Base-by-base conservation (phyloP, 1,140 invertebrate genomes). In the Psix sp. region DNA sequence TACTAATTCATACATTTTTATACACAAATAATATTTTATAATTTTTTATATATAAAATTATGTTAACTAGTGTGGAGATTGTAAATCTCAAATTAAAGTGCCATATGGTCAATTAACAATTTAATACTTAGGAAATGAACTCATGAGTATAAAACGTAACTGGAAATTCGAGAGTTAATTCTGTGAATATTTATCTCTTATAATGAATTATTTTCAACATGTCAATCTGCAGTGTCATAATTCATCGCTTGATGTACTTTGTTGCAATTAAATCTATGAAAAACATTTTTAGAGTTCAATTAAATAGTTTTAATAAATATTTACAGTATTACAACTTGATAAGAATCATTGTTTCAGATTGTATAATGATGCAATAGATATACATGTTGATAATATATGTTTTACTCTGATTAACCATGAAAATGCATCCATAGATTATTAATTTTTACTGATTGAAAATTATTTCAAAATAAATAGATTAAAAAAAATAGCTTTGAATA, bases 31-130 rank as follows among this genome's bases (percentile, higher is more conserved):
- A 24, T 24, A 24, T 24, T 24, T 24, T 29, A 7, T 29, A 7
- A 29, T 10, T 7, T 29, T 29, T n/a, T n/a, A n/a, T n/a, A 29
- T 31, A 46, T 46, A 52, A 71, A 38, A 7, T 40, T 48, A 60
- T 43, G 13, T 45, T n/a, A n/a, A 54, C 14, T 3, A 36, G 26
- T 21, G 40, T 26, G 5, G 62, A 74, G 71, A 74, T 67, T 63
- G 7, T 21, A 67, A 74, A 63, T 74, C 71, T 68, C 57, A n/a
- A 17, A n/a, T 62, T 48, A 24, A 66, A 67, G 71, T 74, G 71
- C 71, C 63, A 74, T 74, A 74, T 48, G 57, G 39, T 67, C 35
- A 17, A 60, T 6, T 73, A 73, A 11, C 35, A 9, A 49, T 56
- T 43, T 48, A 65, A 21, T 24, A n/a, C n/a, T 35, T 43, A 52